Evolutionary conservation across 2,888 invertebrate genomes (phyloP).

Genomic region (Rhingia campestris): DNA sequence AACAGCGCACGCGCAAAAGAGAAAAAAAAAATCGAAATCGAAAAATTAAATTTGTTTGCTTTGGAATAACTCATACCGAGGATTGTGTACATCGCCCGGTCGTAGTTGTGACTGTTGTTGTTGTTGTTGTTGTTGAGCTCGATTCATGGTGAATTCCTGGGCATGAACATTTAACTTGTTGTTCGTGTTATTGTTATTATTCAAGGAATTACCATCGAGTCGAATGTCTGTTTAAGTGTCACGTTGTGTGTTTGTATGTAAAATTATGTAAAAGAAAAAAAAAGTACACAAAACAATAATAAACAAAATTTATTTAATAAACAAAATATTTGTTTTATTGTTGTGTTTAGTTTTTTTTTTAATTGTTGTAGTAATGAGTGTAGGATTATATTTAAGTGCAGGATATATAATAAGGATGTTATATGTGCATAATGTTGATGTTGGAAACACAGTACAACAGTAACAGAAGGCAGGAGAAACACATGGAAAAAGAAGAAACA

Average conservation of each 20-base stretch:
- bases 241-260: conserved; percentile 2
- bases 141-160: conserved; percentile 92
- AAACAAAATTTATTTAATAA: conserved; percentile 22
- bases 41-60: conserved; percentile 76
- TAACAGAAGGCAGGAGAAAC: conserved; percentile 56
- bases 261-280: conserved; percentile 41
- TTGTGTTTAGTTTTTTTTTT: conserved; percentile 22
- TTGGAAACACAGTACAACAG: conserved; percentile 54
- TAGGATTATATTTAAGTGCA: conserved; percentile 16
- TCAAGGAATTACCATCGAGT: conserved; percentile 85
- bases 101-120: conserved; percentile 67
- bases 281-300: conserved; percentile 47
- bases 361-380: not conserved
- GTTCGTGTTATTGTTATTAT: conserved; percentile 66
- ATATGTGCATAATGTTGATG: conserved; percentile 24
- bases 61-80: conserved; percentile 78
- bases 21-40: conserved; percentile 70
- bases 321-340: conserved; percentile 8
- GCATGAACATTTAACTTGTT: conserved; percentile 93
- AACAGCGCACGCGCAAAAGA: conserved; percentile 47
- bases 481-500: conserved; percentile 70
- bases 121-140: conserved; percentile 65
- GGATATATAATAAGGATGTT: conserved; percentile 24
- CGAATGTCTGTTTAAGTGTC: conserved; percentile 84
- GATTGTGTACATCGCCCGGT: conserved; percentile 78